Evolutionary conservation across 2,113 vertebrate species (phyloP).

Genomic region (Chitala chitala): DNA sequence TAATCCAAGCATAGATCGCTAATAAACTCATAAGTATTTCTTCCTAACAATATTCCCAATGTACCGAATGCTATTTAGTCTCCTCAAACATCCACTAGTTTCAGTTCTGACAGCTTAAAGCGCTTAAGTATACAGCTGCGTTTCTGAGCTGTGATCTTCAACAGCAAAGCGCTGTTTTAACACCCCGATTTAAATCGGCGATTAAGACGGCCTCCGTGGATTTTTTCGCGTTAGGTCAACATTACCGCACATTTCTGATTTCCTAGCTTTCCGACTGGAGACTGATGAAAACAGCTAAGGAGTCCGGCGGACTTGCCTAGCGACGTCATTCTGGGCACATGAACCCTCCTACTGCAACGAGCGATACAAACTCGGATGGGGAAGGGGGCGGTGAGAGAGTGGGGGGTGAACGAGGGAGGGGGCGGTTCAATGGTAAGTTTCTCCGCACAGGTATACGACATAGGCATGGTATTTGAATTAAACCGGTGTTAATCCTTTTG

Average conservation of each 20-base stretch:
- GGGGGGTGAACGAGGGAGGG: slow-evolving; percentile 9
- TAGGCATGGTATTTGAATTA: slow-evolving; percentile 46
- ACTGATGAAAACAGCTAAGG: slow-evolving; percentile 62
- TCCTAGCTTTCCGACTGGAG: slow-evolving; percentile 36
- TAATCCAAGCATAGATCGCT: slow-evolving; percentile 53
- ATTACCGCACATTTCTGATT: slow-evolving; percentile 42
- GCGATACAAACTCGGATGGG: slow-evolving; percentile 54
- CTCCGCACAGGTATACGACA: slow-evolving; percentile 53
- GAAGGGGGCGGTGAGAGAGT: slow-evolving; percentile 18
- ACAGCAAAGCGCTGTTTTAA: slow-evolving; percentile 45
- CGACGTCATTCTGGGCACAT: slow-evolving; percentile 63
- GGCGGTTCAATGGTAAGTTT: slow-evolving; percentile 27
- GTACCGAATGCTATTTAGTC: slow-evolving; percentile 40
- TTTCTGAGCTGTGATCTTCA: slow-evolving; percentile 54
- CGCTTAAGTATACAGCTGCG: slow-evolving; percentile 53
- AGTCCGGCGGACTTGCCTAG: slow-evolving; percentile 59
- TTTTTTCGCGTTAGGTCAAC: slow-evolving; percentile 52
- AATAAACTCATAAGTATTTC: slow-evolving; percentile 42
- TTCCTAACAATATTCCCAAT: slow-evolving; percentile 34
- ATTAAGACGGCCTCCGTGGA: slow-evolving; percentile 43
- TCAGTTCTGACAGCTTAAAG: slow-evolving; percentile 63
- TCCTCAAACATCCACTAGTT: slow-evolving; percentile 50
- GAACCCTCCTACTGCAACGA: slow-evolving; percentile 66
- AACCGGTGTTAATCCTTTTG: slow-evolving; percentile 24
- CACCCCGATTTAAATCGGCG: slow-evolving; percentile 34